Base-by-base conservation (phyloP, 2,113 vertebrate species). In the Ageneiosus marmoratus region DNA sequence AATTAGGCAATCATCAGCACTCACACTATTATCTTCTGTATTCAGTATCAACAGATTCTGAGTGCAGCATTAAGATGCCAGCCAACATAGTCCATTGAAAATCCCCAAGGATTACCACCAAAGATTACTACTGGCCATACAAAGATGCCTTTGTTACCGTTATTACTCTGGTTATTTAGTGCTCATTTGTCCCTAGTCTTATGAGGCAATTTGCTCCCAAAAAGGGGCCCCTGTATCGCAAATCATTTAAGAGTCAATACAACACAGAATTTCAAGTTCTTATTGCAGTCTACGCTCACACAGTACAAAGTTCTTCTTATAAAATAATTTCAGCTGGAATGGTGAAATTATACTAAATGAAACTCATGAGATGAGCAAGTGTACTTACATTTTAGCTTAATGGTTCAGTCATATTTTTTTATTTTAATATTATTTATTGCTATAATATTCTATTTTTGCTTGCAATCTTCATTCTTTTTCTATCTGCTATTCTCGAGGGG, bases 71-170 rank as follows among this genome's bases (percentile, higher is more conserved):
- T 27, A 16, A 62, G 22, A 51, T 69, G 58, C 18, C 29, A 20
- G 60, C 50, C 48, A 67, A 83, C 5, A n/a, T 18, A 56, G 50
- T 82, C 62, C 13, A 50, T 55, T 34, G 29, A 76, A 86, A 81
- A 41, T 55, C 56, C 34, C 70, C 44, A n/a, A n/a, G n/a, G n/a
- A n/a, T n/a, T n/a, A n/a, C n/a, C n/a, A n/a, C n/a, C 9, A 27
- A 13, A 27, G 82, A 83, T 80, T 81, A 63, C 20, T 20, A 27
- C 37, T 18, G 51, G 8, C 51, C 24, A 62, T 53, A 83, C 77
- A 83, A 83, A 70, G 65, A 4, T 13, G 16, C 51, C 62, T 86
- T 81, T 81, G 63, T 86, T 80, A 65, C 32, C 37, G 55, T 58
- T 75, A 46, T 63, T 74, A 53, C 46, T 51, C 41, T 41, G 32